Evolutionary conservation across 2,888 invertebrate species (phyloP).

Genomic region (Euzophera pinguis): DNA sequence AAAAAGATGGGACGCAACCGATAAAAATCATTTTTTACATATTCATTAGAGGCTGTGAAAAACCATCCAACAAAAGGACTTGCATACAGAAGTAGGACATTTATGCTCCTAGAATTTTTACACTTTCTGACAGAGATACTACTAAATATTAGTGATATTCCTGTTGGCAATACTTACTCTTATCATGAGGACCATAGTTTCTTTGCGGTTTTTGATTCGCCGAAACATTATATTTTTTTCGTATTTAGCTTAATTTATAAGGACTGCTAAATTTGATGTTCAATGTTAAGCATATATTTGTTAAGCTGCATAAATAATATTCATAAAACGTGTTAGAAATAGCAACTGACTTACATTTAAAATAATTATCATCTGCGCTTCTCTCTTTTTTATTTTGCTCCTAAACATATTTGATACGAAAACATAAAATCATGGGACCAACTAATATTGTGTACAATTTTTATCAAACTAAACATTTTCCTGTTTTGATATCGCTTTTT

Average conservation of each 20-base stretch:
- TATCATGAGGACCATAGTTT: constrained; percentile 35
- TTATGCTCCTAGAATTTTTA: no score
- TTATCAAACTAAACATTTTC: not conserved
- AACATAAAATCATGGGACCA: not conserved
- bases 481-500: not conserved
- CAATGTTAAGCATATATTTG: no score
- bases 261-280: no score
- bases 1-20: no score
- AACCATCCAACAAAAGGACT: no score
- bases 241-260: no score
- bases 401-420: constrained; percentile 37
- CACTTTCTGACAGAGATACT: no score
- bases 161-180: constrained; percentile 27
- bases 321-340: not conserved
- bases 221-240: constrained; percentile 28
- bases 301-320: no score
- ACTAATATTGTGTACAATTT: not conserved
- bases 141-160: no score
- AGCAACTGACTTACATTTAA: constrained; percentile 40
- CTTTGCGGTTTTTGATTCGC: constrained; percentile 33
- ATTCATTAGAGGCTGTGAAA: no score
- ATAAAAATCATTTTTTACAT: no score
- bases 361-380: constrained; percentile 42
- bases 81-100: no score
- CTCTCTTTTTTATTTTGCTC: constrained; percentile 46